Conservation (phyloP, 1,140 invertebrate species). For the Drosophila santomea region DNA sequence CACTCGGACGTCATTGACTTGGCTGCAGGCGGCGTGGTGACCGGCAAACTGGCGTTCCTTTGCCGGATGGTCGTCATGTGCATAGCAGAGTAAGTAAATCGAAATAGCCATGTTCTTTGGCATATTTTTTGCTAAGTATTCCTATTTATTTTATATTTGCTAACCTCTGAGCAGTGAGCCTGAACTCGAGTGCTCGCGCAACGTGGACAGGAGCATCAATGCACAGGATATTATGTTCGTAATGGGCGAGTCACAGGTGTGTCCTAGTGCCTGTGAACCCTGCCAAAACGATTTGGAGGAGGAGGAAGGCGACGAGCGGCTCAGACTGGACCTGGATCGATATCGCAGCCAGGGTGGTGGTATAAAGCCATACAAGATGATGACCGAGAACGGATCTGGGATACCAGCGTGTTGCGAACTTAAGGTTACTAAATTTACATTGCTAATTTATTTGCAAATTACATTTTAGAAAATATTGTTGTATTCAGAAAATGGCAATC, state of each 20-base stretch:
- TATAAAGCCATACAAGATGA: constrained; percentile 7
- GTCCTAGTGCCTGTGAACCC: constrained; percentile 31
- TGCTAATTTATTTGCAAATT: too few relatives aligned
- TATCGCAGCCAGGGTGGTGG: constrained; percentile 30
- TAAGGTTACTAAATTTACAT: constrained; percentile 21
- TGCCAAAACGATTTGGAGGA: constrained; percentile 19
- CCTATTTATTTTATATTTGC: neutral
- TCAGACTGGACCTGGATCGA: constrained; percentile 46
- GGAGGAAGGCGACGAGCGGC: constrained; percentile 34
- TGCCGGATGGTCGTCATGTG: constrained; percentile 50
- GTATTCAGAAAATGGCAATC: constrained; percentile 53
- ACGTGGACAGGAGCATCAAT: constrained; percentile 56
- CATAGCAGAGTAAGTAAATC: constrained; percentile 19
- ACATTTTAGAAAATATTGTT: neutral
- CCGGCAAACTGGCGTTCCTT: constrained; percentile 42
- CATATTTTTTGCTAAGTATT: neutral
- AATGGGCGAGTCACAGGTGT: constrained; percentile 49
- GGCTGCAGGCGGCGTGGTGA: neutral
- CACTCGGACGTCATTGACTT: constrained; percentile 23
- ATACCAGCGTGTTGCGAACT: constrained; percentile 50
- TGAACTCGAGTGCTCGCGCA: constrained; percentile 2
- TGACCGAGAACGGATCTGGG: constrained; percentile 7
- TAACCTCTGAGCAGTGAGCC: neutral
- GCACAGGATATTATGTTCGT: constrained; percentile 59
- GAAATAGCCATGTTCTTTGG: neutral